Base-by-base conservation (phyloP, 2,888 invertebrate species). In the Brachylomia viminalis region DNA sequence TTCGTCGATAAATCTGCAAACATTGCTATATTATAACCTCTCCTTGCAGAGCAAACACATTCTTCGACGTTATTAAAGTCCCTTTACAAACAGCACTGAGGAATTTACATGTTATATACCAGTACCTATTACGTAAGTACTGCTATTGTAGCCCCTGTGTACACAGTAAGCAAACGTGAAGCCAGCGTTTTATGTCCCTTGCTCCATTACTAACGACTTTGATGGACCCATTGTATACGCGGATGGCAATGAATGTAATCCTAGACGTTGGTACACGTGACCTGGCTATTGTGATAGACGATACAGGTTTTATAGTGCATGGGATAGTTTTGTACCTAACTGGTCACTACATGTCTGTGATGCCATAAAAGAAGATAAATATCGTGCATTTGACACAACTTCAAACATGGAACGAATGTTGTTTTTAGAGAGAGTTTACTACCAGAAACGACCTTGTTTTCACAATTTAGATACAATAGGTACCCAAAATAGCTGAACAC, bases 161-260 rank as follows among this genome's bases (percentile, higher is more conserved):
- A 80, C 75, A 81, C 54, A 77, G 65, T 72, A 62, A 52, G 20
- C 61, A 61, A 54, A 71, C 77, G 62, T 59, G 52, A 68, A 49
- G 33, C 61, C n/a, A 38, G 47, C 62, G 45, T 82, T 82, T 77
- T 77, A 83, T 75, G 66, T 71, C 52, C 68, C 27, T 85, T 64
- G 68, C 86, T 82, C 64, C 67, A 82, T 82, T 83, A 73, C 83
- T 65, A 74, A 82, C 61, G 64, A 68, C 73, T 59, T 81, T 82
- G 68, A 85, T 85, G 78, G 59, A 38, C 56, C 77, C 67, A 83
- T 83, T 83, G 83, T 85, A 33, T 70, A 71, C 59, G 49, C 54
- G 62, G n/a, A 72, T 61, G 49, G 42, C 77, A 72, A 62, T 85
- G 77, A 58, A 73, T 71, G 85, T 73, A 82, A 83, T 74, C 73